Evolutionary conservation across 2,888 invertebrate genomes (phyloP), one percentile per base, ranked within the genome.

Genomic region (Acanthosoma haemorrhoidale): DNA sequence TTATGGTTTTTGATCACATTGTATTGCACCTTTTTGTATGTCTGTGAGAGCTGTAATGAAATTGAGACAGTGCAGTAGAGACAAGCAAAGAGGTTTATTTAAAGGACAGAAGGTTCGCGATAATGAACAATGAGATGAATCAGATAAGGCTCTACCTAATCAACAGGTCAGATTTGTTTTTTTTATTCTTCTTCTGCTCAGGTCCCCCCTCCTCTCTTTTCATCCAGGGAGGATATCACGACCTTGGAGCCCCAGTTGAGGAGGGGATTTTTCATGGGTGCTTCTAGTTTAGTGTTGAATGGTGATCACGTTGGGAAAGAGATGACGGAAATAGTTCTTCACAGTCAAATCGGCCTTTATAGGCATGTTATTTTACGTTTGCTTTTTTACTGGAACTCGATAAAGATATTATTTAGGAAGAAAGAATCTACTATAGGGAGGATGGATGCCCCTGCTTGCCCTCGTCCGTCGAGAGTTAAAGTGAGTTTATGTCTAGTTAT

Each of bases 241-340:
- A 64, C 64, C 64, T 64, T 64, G 64, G 8, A n/a, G n/a, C 25
- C 21, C 25, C 18, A 25, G 13, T n/a, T 25, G 51, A 51, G 51
- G 51, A 51, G 51, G 51, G 51, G 51, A n/a, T 25, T 13, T 51
- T 51, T 51, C 29, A 21, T 25, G n/a, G 6, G 25, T 9, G 21
- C 21, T 25, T n/a, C 29, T 25, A 51, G 39, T 64, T 64, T 25
- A 64, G 64, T 64, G 29, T 64, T 31, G 18, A 16, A 39, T 36
- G 64, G 25, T 38, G 21, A 29, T 21, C n/a, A 9, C 15, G 41
- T 41, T 15, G n/a, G n/a, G n/a, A n/a, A n/a, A n/a, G 41, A 64
- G 29, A 64, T 64, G 64, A 64, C 64, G 2, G 64, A 64, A 21
- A 38, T 64, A 15, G 64, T 64, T 29, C 64, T 64, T 29, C 15